Evolutionary conservation across 2,888 invertebrate genomes (phyloP), one percentile per base, ranked within the genome.

Genomic region (Leucozona laternaria): DNA sequence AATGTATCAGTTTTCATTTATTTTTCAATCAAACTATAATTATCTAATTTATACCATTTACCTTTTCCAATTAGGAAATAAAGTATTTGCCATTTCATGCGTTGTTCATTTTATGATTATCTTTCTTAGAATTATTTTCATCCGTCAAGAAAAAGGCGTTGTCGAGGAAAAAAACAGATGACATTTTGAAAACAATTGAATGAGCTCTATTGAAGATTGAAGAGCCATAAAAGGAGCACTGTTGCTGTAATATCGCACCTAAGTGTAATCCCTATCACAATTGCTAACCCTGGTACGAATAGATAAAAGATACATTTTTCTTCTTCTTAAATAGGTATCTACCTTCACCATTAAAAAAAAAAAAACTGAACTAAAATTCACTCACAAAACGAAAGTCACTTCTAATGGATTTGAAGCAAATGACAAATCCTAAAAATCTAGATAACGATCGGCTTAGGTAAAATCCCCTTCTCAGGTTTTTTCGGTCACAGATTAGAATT

Each of bases 201-300:
- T 34, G 28, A 50, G 15, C 40, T 45, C 55, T 40, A 20, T 57
- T 15, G 28, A 37, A 25, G 50, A 20, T 57, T 15, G 28, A 37
- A 25, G 50, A 66, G 20, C 31, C 57, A 79, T 70, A 79, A 84
- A 79, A 76, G 79, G 17, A 70, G 75, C 66, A 79, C 45, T 84
- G 75, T 84, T 84, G 79, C 79, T 84, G 84, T 84, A 84, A 84
- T 84, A 85, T 89, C 88, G 90, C 89, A 89, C 88, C 88, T 88
- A 82, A 85, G 80, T 83, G 80, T 88, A 86, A 88, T 85, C 88
- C 88, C 88, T 89, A 88, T 89, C 89, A 90, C 91, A 89, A 90
- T 91, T 91, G 89, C 68, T 79, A 64, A 82, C 81, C 76, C 78
- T 53, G 68, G 79, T 22, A 72, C 73, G 79, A 82, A 76, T 68